phyloP scores from a whole-genome alignment of 2,113 vertebrate species.

The Panthera leo region DNA sequence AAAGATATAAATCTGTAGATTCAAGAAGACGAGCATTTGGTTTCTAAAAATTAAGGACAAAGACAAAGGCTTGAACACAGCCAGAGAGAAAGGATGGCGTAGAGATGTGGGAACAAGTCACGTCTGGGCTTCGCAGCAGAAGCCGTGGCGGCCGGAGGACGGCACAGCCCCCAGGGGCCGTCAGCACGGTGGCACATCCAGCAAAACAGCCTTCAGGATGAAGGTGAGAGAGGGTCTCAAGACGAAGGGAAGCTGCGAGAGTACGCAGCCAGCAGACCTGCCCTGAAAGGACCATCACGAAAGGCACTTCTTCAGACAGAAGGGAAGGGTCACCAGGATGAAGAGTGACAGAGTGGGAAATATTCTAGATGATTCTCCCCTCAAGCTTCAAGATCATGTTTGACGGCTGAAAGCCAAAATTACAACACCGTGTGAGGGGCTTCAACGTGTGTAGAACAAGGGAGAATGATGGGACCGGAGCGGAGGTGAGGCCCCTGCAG shows the following conservation, averaged over 20 bases:
- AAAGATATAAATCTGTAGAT: background rate
- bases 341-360: rapidly evolving
- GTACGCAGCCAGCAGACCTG: background rate
- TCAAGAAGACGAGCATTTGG: background rate
- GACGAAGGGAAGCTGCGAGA: background rate
- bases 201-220: background rate
- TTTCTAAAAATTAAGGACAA: background rate
- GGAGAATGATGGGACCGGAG: background rate
- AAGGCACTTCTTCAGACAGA: background rate
- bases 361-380: too few species aligned
- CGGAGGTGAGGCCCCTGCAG: too few species aligned
- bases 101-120: background rate
- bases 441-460: too few species aligned
- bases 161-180: too few species aligned
- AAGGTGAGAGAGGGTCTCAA: background rate
- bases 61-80: background rate
- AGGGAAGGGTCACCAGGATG: background rate
- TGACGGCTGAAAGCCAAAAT: background rate
- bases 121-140: background rate
- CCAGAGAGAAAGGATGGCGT: background rate
- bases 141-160: background rate
- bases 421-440: rapidly evolving
- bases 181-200: background rate
- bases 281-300: too few species aligned
- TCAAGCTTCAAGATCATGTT: rapidly evolving